Evolutionary conservation across 2,888 invertebrate species (phyloP).

Genomic region (Sphaeridia pumilis): DNA sequence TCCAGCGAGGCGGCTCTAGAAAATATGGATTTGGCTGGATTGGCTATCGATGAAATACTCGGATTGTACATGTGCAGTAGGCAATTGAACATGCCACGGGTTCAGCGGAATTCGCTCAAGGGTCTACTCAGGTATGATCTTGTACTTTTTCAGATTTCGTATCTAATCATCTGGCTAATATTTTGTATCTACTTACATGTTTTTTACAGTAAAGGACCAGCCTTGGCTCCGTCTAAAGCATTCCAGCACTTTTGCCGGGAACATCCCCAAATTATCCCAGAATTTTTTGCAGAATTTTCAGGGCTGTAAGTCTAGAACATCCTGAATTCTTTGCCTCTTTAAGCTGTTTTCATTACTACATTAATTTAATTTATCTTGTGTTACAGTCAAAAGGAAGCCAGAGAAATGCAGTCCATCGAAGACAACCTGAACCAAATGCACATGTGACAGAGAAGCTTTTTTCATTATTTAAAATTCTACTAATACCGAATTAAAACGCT

Average conservation of each 20-base stretch:
- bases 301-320: background rate
- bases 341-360: no score
- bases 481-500: no score
- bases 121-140: slow-evolving; percentile 6
- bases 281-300: slow-evolving; percentile 11
- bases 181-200: background rate
- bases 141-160: background rate
- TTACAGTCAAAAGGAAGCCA: no score
- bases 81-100: slow-evolving; percentile 10
- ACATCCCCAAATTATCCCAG: slow-evolving; percentile 12
- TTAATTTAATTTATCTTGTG: no score
- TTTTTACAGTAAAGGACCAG: slow-evolving; percentile 12
- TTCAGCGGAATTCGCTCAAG: slow-evolving; percentile 8
- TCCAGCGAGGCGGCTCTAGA: slow-evolving; percentile 9
- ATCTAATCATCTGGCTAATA: background rate
- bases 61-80: slow-evolving; percentile 13
- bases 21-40: slow-evolving; percentile 1
- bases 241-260: slow-evolving; percentile 10
- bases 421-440: no score
- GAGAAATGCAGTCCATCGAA: no score
- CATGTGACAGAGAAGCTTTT: no score
- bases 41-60: slow-evolving; percentile 11
- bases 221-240: slow-evolving; percentile 10
- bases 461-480: no score
- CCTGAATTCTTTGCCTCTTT: no score